Evolutionary conservation across 2,888 invertebrate genomes (phyloP), one percentile per base, ranked within the genome.

Genomic region (Ormyrus thymus): DNA sequence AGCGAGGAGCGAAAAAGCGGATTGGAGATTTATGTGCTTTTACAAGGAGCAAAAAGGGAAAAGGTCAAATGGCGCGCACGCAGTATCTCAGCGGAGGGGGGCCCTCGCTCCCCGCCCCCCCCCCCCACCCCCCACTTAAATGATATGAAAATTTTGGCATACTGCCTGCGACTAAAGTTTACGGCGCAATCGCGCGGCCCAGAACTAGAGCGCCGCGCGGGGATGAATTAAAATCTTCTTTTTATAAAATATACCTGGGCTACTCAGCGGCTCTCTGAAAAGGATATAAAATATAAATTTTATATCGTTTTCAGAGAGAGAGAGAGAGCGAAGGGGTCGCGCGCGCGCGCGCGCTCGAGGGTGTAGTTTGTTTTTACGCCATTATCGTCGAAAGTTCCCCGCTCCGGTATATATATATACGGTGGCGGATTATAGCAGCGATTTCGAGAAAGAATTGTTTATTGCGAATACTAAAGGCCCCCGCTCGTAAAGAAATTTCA

Each of bases 121-220:
- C n/a, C n/a, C n/a, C n/a, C n/a, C n/a, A n/a, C n/a, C 29, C 6
- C 53, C 58, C 51, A 46, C 48, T 51, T 58, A 46, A 59, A 68
- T 73, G 72, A 69, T 74, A 74, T 50, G 64, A 58, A 59, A 56
- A 46, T 78, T 74, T 75, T 79, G 79, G 75, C 79, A 79, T 59
- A 6, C 29, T 79, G 79, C 75, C 79, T 10, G 10, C n/a, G n/a
- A 58, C 55, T 15, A 48, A 70, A 70, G 64, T 79, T 79, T 65
- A 79, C 69, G 69, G 74, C 62, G 74, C 68, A 79, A 79, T 74
- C 70, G 74, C 45, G 3, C 29, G 29, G 45, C 58, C 53, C 71
- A 75, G 71, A 79, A 79, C 65, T 70, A 75, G 79, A 79, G 61
- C 71, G 29, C 29, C 29, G 29, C 29, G 29, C 29, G 59, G 11